Base-by-base conservation (phyloP, 2,888 invertebrate species). In the Heliconius erato region DNA sequence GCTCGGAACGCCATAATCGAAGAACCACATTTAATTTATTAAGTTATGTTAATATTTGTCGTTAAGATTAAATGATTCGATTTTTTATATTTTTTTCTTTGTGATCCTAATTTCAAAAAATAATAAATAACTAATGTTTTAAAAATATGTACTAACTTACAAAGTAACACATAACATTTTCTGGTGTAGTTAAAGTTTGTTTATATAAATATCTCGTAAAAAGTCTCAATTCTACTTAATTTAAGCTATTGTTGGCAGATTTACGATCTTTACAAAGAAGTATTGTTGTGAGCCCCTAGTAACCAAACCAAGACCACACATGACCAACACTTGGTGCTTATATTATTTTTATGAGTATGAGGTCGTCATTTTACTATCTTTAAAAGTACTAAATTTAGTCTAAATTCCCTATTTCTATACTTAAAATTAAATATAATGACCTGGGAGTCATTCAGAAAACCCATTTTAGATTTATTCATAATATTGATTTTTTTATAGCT, bases 41-140 rank as follows among this genome's bases (percentile, higher is more conserved):
- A 83, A 83, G 76, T 84, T 86, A 72, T 83, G 85, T 86, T 86
- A 85, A 83, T 86, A 83, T 83, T 85, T 87, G 79, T 86, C 85
- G 85, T 87, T 87, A 87, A 86, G 85, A 86, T 84, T 85, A 87
- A 87, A 87, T 86, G 84, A 86, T 84, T 84, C 83, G 80, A 86
- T 86, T 87, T 86, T 86, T 83, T 83, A 84, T 69, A 28, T 77
- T 74, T 54, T 71, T 72, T 65, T 82, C 59, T 54, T 40, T 71
- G 16, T 78, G 23, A 59, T 12, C 40, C 72, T 28, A 44, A 44
- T 44, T 11, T 16, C 26, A 74, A 54, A 19, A 74, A 9, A 2
- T 49, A 49, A 54, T 28, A 26, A 6, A 74, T 49, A 26, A 63
- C 23, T n/a, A n/a, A 63, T n/a, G n/a, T 63, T 63, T 63, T 63